Conservation (phyloP, 2,797 vertebrate species). For the Pempheris klunzingeri region DNA sequence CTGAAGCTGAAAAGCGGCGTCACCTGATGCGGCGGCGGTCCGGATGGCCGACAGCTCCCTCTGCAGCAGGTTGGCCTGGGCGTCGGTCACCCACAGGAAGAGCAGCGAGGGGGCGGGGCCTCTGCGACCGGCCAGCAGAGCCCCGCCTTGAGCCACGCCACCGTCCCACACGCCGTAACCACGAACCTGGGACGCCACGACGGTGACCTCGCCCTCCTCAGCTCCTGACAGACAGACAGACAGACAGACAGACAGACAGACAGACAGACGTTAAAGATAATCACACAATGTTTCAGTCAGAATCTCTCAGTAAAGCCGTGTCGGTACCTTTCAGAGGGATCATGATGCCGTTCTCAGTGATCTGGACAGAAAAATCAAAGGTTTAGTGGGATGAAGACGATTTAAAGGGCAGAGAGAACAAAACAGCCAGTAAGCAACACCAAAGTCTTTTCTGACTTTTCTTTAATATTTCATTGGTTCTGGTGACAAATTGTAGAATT, state of each 20-base stretch:
- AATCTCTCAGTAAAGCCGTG: too few relatives aligned
- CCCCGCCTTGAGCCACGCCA: constrained; percentile 66
- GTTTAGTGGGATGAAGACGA: neutral
- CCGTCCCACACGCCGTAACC: constrained; percentile 90
- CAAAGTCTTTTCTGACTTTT: too few relatives aligned
- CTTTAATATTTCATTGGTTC: too few relatives aligned
- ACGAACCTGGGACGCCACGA: constrained; percentile 89
- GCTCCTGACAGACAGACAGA: constrained; percentile 6
- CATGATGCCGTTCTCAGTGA: constrained; percentile 52
- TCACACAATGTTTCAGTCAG: too few relatives aligned
- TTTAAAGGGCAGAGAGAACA: neutral
- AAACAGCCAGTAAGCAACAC: too few relatives aligned
- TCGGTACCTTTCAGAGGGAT: constrained; percentile 73
- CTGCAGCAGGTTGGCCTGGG: constrained; percentile 88
- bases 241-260: too few relatives aligned
- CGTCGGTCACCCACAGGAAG: constrained; percentile 90
- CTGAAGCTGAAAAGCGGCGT: neutral
- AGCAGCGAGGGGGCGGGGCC: constrained; percentile 83
- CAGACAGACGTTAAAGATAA: neutral
- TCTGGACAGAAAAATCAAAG: constrained; percentile 52
- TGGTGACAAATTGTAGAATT: too few relatives aligned
- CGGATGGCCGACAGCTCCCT: constrained; percentile 69
- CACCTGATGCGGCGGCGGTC: constrained; percentile 74
- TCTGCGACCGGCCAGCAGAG: constrained; percentile 54
- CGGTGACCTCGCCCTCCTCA: constrained; percentile 79